These are phyloP conservation scores for Philopedon plagiatum DNA, from an alignment of 2,888 invertebrate species.

Conservation along the genomic window DNA sequence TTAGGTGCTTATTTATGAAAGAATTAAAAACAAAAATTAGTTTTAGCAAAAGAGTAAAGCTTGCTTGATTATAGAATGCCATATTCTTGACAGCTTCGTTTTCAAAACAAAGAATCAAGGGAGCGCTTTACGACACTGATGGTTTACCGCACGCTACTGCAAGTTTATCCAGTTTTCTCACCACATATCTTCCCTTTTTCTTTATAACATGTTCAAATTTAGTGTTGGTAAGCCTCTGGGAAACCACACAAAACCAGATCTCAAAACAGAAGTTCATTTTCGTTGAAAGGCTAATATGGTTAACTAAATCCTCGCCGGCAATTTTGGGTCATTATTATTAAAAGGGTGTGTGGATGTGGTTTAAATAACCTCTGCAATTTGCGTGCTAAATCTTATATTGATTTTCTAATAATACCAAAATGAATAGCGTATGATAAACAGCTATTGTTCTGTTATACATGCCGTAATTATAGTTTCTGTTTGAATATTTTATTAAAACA, in stretches of 20 bases:
- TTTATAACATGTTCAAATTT: no score
- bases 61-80: no score
- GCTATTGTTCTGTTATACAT: constrained; percentile 11
- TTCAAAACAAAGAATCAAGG: no score
- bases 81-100: no score
- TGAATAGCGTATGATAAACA: constrained; percentile 23
- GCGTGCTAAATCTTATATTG: constrained; percentile 43
- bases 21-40: no score
- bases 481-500: background rate
- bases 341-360: constrained; percentile 26
- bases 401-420: constrained; percentile 44
- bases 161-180: no score
- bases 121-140: no score
- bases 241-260: background rate
- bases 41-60: no score
- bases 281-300: constrained; percentile 4
- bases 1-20: no score
- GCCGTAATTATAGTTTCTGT: background rate
- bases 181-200: no score
- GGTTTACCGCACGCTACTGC: no score
- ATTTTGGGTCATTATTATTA: constrained; percentile 27
- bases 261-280: background rate
- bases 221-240: background rate
- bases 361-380: constrained; percentile 41
- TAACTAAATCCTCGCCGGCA: constrained; percentile 5